Evolutionary conservation across 2,113 vertebrate genomes (phyloP), one percentile per base, ranked within the genome.

Genomic region (Cranoglanis bouderius): DNA sequence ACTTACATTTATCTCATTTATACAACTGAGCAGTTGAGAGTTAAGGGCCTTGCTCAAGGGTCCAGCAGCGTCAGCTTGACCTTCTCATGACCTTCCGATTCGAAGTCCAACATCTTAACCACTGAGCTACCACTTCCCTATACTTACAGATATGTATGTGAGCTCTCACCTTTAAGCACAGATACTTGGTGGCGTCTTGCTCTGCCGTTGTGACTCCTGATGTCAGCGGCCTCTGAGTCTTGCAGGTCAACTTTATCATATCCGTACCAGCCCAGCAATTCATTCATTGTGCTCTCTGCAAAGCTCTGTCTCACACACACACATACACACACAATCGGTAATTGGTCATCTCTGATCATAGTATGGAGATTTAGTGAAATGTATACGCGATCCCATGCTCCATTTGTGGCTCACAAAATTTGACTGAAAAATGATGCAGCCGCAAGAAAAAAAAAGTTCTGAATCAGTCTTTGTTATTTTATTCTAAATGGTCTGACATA

Each of bases 271-370:
- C 98, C 98, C 93, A 99, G 96, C 88, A 99, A 96, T 94, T 99
- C 98, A 93, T 99, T 99, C 98, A 99, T 99, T 91, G 98, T 99
- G 95, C 97, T 99, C 93, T 99, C 98, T 91, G 98, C 98, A 94
- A 99, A 99, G 75, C 97, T 99, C 98, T 99, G 46, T 24, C 57
- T 46, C 65, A 87, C 61, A 90, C 61, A 90, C 14, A 75, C 77
- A 82, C 49, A 87, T 21, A 90, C n/a, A 89, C 72, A 85, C 43
- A 88, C 32, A 85, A 38, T 59, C 26, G 40, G 51, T 82, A 57
- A 85, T 32, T 84, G 83, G 61, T 84, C 43, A 80, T 43, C 21
- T 75, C 40, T 86, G 35, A 35, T 51, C 51, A 75, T 59, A 78
- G 26, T 63, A 87, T 78, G 40, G 77, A 46, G 59, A 67, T 67